Evolutionary conservation across 2,797 vertebrate genomes (phyloP).

Genomic region (Cyprinodon diabolis): DNA sequence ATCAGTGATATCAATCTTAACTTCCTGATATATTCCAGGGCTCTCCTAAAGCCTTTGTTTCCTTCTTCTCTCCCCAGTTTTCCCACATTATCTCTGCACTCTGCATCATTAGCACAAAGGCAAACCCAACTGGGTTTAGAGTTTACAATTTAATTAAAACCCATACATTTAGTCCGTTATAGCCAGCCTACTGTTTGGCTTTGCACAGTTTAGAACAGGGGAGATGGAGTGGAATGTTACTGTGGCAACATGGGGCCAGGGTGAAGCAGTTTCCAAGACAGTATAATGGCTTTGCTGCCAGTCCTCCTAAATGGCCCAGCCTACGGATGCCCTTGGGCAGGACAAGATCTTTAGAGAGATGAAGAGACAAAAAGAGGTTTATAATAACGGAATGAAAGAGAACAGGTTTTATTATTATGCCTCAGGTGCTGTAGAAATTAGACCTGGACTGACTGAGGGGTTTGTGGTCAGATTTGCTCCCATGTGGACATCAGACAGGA

Average conservation of each 20-base stretch:
- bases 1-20: background rate
- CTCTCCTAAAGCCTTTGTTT: background rate
- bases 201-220: slow-evolving; percentile 21
- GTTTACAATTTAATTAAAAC: background rate
- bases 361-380: background rate
- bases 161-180: slow-evolving; percentile 3
- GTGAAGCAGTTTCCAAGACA: slow-evolving; percentile 35
- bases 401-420: background rate
- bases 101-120: slow-evolving; percentile 5
- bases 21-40: background rate
- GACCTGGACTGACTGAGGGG: background rate
- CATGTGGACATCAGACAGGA: background rate
- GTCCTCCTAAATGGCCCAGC: slow-evolving; percentile 30
- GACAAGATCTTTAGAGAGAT: slow-evolving; percentile 23
- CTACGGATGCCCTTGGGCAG: slow-evolving; percentile 10
- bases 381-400: background rate
- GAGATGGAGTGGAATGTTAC: slow-evolving; percentile 40
- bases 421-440: background rate
- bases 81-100: background rate
- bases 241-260: slow-evolving; percentile 39
- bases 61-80: background rate
- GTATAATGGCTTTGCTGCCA: slow-evolving; percentile 26
- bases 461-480: background rate
- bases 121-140: slow-evolving; percentile 10
- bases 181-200: slow-evolving; percentile 17